Conservation (phyloP, 2,888 invertebrate genomes). For the Perdita meconis region DNA sequence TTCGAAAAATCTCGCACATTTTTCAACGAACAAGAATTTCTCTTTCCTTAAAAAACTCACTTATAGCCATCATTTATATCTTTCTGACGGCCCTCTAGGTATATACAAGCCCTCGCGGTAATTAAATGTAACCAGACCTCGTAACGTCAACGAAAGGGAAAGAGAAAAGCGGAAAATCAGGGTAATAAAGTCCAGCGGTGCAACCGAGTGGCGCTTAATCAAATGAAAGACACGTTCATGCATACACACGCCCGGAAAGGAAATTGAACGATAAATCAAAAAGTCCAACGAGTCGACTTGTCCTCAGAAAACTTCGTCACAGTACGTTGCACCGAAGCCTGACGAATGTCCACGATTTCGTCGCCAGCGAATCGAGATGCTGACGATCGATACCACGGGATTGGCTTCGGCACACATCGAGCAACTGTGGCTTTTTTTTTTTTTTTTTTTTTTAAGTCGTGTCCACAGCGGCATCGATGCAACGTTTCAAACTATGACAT, state of each 20-base stretch:
- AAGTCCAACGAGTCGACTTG: constrained; percentile 9
- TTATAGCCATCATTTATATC: no score
- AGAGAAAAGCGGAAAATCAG: not conserved
- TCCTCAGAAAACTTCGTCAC: constrained; percentile 23
- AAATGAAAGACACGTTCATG: constrained; percentile 14
- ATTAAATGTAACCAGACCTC: constrained; percentile 6
- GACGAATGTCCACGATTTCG: constrained; percentile 40
- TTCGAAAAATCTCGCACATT: no score
- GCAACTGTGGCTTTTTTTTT: constrained; percentile 2
- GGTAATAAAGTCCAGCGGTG: constrained; percentile 10
- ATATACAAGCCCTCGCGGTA: not conserved
- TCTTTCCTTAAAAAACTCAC: no score
- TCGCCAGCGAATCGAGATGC: constrained; percentile 34
- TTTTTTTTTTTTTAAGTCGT: constrained; percentile 21
- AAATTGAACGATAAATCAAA: constrained; percentile 58
- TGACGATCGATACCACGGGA: constrained; percentile 41
- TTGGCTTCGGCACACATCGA: constrained; percentile 20
- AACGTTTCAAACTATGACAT: constrained; percentile 11
- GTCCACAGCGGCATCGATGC: constrained; percentile 23
- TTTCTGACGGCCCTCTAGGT: not conserved
- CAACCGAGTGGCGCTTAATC: not conserved
- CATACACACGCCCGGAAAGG: constrained; percentile 1
- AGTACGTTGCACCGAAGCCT: constrained; percentile 10
- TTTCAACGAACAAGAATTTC: no score
- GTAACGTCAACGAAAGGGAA: not conserved